Conservation (phyloP, 2,888 invertebrate genomes). For the Terebella lapidaria region DNA sequence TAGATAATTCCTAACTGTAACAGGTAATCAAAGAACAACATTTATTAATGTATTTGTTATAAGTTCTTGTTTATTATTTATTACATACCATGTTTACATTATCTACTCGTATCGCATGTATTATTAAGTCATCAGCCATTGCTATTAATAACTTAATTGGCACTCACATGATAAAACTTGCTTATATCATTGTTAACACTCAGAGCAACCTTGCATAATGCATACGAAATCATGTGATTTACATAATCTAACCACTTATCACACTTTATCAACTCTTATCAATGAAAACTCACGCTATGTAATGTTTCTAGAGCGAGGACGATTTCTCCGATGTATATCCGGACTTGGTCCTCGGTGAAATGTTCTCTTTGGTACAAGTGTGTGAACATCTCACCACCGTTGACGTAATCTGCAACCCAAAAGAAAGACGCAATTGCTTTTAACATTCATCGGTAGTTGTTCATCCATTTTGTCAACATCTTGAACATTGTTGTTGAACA, state of each 20-base stretch:
- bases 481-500: too few species aligned
- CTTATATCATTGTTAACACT: too few species aligned
- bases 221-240: too few species aligned
- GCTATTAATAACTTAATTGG: too few species aligned
- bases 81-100: background rate
- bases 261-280: background rate
- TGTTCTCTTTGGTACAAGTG: conserved; percentile 91
- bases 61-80: background rate
- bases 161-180: too few species aligned
- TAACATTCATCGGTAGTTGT: too few species aligned
- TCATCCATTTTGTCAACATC: too few species aligned
- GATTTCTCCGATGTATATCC: conserved; percentile 92
- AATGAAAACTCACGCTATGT: conserved; percentile 68
- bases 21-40: too few species aligned
- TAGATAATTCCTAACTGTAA: conserved; percentile 90
- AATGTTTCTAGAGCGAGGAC: conserved; percentile 90
- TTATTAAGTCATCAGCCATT: too few species aligned
- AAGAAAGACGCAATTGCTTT: background rate
- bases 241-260: too few species aligned
- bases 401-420: conserved; percentile 84
- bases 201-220: too few species aligned
- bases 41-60: too few species aligned
- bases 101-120: background rate
- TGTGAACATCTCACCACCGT: conserved; percentile 94
- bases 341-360: conserved; percentile 83